phyloP scores from a whole-genome alignment of 2,888 invertebrate species.

The Alloplasta piceator region DNA sequence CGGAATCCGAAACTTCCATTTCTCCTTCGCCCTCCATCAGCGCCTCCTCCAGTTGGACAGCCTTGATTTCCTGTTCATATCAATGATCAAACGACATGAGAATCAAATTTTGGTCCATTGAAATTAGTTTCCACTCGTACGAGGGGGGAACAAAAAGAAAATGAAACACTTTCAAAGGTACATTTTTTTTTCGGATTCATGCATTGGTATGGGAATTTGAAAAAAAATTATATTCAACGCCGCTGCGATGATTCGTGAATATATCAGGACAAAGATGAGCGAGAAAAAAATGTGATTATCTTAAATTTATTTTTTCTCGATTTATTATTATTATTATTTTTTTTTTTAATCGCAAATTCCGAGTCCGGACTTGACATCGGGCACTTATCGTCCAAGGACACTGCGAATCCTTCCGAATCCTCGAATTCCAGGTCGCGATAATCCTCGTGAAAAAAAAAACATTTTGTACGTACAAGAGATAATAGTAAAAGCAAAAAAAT shows the following conservation, averaged over 20 bases:
- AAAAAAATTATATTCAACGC: slow-evolving; percentile 14
- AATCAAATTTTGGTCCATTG: slow-evolving; percentile 24
- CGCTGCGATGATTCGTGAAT: slow-evolving; percentile 27
- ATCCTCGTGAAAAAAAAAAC: slow-evolving; percentile 39
- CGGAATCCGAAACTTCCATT: slow-evolving; percentile 94
- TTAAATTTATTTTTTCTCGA: slow-evolving; percentile 19
- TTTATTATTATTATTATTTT: slow-evolving; percentile 1
- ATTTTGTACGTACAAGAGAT: slow-evolving; percentile 2
- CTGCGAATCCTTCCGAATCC: background rate
- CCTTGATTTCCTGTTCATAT: slow-evolving; percentile 87
- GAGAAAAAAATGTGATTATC: slow-evolving; percentile 22
- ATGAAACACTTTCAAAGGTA: slow-evolving; percentile 44
- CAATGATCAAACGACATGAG: slow-evolving; percentile 33
- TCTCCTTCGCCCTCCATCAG: slow-evolving; percentile 90
- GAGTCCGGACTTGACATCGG: slow-evolving; percentile 8
- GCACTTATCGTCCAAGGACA: slow-evolving; percentile 12
- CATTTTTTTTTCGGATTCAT: slow-evolving; percentile 34
- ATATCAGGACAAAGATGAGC: slow-evolving; percentile 20
- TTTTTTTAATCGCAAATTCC: slow-evolving; percentile 19
- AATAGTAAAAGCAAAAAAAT: slow-evolving; percentile 40
- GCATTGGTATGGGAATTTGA: slow-evolving; percentile 27
- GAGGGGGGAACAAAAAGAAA: slow-evolving; percentile 29
- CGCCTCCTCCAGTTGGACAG: slow-evolving; percentile 87
- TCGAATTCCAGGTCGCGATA: slow-evolving; percentile 18
- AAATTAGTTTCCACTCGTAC: slow-evolving; percentile 1